Conservation (phyloP, 2,888 invertebrate species). For the Spicauda simplicius region DNA sequence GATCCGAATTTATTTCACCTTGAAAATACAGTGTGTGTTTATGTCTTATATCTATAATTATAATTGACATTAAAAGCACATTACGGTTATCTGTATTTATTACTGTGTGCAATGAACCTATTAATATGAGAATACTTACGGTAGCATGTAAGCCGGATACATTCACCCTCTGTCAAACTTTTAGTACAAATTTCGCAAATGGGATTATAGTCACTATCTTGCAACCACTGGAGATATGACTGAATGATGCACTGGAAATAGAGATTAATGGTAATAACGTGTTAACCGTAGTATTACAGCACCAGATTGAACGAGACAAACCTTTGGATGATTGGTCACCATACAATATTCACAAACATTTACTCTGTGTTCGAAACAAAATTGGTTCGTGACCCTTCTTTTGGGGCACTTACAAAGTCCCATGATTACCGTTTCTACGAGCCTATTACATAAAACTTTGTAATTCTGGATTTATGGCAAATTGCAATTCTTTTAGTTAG, state of each 20-base stretch:
- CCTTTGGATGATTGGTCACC: slow-evolving; percentile 97
- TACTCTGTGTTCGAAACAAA: slow-evolving; percentile 99
- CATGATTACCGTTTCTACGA: slow-evolving; percentile 85
- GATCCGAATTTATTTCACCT: too few relatives aligned
- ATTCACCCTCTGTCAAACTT: slow-evolving; percentile 91
- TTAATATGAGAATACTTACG: slow-evolving; percentile 87
- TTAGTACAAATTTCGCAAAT: slow-evolving; percentile 95
- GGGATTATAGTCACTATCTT: slow-evolving; percentile 98
- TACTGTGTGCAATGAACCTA: neutral
- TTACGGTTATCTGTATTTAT: neutral
- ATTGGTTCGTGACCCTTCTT: slow-evolving; percentile 97
- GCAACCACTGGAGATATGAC: slow-evolving; percentile 98
- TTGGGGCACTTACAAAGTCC: slow-evolving; percentile 99
- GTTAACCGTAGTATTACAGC: neutral
- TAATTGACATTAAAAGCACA: neutral
- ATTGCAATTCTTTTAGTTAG: neutral
- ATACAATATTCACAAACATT: slow-evolving; percentile 99
- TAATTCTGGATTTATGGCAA: neutral
- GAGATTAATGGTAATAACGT: neutral
- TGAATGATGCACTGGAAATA: slow-evolving; percentile 96
- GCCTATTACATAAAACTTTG: neutral
- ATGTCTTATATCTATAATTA: too few relatives aligned
- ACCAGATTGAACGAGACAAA: slow-evolving; percentile 63
- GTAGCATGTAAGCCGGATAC: slow-evolving; percentile 95
- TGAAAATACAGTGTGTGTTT: too few relatives aligned